Evolutionary conservation across 2,888 invertebrate genomes (phyloP).

Genomic region (Drosophila melanosoma): DNA sequence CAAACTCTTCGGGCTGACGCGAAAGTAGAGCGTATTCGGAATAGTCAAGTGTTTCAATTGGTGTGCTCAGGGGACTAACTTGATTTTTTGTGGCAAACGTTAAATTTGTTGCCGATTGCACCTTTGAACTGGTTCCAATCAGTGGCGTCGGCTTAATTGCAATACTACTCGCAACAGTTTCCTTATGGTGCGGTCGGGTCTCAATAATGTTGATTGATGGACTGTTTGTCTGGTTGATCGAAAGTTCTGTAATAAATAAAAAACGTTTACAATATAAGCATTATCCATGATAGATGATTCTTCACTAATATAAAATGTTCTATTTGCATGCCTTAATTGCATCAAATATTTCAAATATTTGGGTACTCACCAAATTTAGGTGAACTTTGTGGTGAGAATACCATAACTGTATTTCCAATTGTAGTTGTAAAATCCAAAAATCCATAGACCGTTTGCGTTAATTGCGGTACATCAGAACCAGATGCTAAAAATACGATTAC

Average conservation of each 20-base stretch:
- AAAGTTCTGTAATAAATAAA: constrained; percentile 49
- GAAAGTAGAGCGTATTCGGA: constrained; percentile 94
- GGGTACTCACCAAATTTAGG: constrained; percentile 88
- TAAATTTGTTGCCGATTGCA: constrained; percentile 40
- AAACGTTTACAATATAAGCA: background rate
- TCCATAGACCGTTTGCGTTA: constrained; percentile 96
- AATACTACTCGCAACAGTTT: constrained; percentile 56
- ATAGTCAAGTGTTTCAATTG: constrained; percentile 89
- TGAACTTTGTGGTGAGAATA: constrained; percentile 94
- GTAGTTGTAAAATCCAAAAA: constrained; percentile 97
- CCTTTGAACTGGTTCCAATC: constrained; percentile 30
- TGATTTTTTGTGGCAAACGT: constrained; percentile 24
- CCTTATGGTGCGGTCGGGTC: constrained; percentile 67
- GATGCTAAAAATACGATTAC: constrained; percentile 44
- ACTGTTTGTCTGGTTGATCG: constrained; percentile 37
- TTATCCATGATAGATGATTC: background rate
- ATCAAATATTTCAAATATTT: background rate
- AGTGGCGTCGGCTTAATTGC: constrained; percentile 73
- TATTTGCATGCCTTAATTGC: background rate
- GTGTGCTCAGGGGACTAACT: constrained; percentile 45
- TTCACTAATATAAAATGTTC: background rate
- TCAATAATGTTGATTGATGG: constrained; percentile 70
- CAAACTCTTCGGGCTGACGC: constrained; percentile 92
- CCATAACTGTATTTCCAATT: constrained; percentile 97
- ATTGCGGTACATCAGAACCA: constrained; percentile 81